A percentile compares a stretch with the other conserved stretches of the same genome.
phyloP scores from a whole-genome alignment of 1,140 invertebrate genomes.

The Eriosoma lanigerum region DNA sequence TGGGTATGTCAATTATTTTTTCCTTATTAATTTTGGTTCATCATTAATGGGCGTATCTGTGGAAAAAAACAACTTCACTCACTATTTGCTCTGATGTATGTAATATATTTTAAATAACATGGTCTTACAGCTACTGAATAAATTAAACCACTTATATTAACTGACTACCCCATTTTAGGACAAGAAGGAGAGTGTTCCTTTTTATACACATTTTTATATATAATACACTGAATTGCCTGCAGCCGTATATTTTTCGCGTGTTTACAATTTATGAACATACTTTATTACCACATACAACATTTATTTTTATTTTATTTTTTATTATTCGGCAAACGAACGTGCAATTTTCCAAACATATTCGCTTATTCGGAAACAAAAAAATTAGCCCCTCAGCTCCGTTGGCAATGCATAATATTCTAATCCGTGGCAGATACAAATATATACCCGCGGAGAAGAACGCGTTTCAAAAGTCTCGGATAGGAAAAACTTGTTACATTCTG shows the following conservation, averaged over 20 bases:
- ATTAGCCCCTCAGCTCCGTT: not conserved
- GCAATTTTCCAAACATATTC: not conserved
- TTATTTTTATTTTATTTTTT: not conserved
- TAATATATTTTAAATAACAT: too few relatives aligned
- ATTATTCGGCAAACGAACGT: not conserved
- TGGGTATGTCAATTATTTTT: too few relatives aligned
- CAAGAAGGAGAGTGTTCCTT: not conserved
- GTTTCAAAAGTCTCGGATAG: not conserved
- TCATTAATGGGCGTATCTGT: too few relatives aligned
- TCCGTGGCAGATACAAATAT: slow-evolving; percentile 1
- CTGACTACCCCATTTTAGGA: slow-evolving; percentile 13
- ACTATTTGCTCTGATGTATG: too few relatives aligned
- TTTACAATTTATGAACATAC: slow-evolving; percentile 5
- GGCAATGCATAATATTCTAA: not conserved
- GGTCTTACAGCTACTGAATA: slow-evolving; percentile 9
- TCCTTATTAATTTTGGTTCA: too few relatives aligned
- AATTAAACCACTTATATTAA: slow-evolving; percentile 43
- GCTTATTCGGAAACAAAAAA: not conserved
- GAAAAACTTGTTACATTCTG: not conserved
- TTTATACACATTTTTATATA: not conserved
- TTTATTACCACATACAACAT: not conserved
- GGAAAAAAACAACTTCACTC: too few relatives aligned
- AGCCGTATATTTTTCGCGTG: not conserved
- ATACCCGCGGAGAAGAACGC: not conserved
- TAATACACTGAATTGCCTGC: not conserved